These are phyloP conservation scores for Oenanthe oenanthe DNA, from an alignment of 2,113 vertebrate genomes.

Conservation along the genomic window DNA sequence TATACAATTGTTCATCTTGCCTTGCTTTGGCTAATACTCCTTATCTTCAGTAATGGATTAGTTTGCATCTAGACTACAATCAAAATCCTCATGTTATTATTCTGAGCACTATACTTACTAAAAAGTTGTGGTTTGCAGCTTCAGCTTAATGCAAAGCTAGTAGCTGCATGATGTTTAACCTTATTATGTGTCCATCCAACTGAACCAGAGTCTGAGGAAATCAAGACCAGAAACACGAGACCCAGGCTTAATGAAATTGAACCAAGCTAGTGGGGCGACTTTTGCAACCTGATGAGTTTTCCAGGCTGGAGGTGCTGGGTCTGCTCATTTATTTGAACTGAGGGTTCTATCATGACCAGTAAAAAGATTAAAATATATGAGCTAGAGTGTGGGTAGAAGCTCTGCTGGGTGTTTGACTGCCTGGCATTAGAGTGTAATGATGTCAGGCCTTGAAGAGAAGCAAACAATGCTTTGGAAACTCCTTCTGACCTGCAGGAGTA, in stretches of 20 bases:
- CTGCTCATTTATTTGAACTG: neutral
- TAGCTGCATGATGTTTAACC: neutral
- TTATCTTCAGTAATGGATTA: neutral
- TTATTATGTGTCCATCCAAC: neutral
- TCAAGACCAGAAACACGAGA: neutral
- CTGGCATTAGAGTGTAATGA: accelerated
- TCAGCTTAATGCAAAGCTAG: neutral
- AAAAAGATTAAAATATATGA: neutral
- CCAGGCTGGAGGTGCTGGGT: neutral
- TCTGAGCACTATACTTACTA: neutral
- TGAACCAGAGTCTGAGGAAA: neutral
- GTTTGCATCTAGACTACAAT: neutral
- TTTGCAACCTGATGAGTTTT: neutral
- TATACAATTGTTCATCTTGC: neutral
- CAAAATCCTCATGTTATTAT: neutral
- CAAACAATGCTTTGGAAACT: neutral
- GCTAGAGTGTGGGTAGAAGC: neutral
- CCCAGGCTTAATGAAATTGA: neutral
- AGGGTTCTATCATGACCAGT: neutral
- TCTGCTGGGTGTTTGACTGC: neutral
- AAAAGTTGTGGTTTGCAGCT: neutral
- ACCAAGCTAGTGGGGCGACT: neutral
- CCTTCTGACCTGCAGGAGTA: neutral
- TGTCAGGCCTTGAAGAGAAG: neutral
- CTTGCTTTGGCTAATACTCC: neutral